A percentile compares a stretch with the other conserved stretches of the same genome.
Evolutionary conservation across 2,888 invertebrate genomes (phyloP).

Genomic region (Carterocephalus palaemon): DNA sequence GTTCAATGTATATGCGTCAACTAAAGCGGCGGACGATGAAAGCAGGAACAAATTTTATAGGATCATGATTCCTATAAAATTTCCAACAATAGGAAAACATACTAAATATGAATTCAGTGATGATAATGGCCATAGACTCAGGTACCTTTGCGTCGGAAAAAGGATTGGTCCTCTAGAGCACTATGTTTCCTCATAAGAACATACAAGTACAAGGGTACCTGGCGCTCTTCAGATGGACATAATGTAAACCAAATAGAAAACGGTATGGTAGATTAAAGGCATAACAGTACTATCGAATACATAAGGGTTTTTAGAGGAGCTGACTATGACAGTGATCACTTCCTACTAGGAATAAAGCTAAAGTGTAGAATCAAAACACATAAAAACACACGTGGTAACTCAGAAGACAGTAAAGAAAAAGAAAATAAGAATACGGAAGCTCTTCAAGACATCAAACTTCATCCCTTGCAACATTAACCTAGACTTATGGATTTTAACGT

Average conservation of each 20-base stretch:
- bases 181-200: conserved; percentile 27
- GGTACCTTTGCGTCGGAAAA: conserved; percentile 22
- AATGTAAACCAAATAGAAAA: conserved; percentile 27
- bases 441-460: too few species aligned
- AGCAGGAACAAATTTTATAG: neutral
- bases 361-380: conserved; percentile 15
- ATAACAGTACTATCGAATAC: conserved; percentile 15
- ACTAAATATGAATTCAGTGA: conserved; percentile 1
- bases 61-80: neutral
- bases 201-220: conserved; percentile 23
- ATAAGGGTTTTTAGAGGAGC: conserved; percentile 19
- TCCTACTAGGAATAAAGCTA: conserved; percentile 16
- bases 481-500: too few species aligned
- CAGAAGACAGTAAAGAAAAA: too few species aligned
- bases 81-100: neutral
- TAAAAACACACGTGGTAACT: too few species aligned
- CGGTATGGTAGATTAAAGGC: conserved; percentile 16
- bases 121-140: neutral
- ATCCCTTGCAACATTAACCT: too few species aligned
- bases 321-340: conserved; percentile 28
- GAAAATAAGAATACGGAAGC: too few species aligned
- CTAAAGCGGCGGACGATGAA: neutral
- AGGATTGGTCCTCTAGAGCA: conserved; percentile 20
- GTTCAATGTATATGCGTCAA: conserved; percentile 4
- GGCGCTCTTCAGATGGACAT: conserved; percentile 12